Percentiles rank a stretch among this genome's conserved stretches.
These are phyloP conservation scores for Cyphotilapia sp. DNA, from an alignment of 2,113 vertebrate species.

Conservation along the genomic window DNA sequence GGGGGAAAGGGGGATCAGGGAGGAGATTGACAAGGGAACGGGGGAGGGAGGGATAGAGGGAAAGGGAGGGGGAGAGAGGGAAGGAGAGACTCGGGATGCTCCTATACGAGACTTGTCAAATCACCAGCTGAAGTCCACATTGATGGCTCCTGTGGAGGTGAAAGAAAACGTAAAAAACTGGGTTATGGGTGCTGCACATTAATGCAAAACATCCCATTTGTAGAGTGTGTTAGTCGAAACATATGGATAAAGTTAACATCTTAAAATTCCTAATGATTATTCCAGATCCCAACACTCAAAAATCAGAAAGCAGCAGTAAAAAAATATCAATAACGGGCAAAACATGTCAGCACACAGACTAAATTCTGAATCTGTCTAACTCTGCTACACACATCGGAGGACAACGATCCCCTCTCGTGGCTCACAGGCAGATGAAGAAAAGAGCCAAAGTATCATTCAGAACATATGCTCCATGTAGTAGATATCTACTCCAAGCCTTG, in stretches of 20 bases:
- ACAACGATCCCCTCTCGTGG: background rate
- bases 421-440: slow-evolving; percentile 5
- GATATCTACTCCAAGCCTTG: background rate
- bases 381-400: background rate
- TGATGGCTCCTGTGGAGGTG: slow-evolving; percentile 32
- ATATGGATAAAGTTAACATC: background rate
- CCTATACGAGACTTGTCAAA: slow-evolving; percentile 39
- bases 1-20: slow-evolving; percentile 41
- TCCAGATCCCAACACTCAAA: background rate
- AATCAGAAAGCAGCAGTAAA: background rate
- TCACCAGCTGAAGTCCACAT: slow-evolving; percentile 44
- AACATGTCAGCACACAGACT: background rate
- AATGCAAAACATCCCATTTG: background rate
- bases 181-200: background rate
- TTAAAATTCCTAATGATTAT: background rate
- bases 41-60: slow-evolving; percentile 39
- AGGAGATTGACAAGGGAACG: slow-evolving; percentile 39
- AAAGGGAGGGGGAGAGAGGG: slow-evolving; percentile 4
- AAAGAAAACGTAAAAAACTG: background rate
- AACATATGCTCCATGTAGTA: background rate
- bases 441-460: background rate
- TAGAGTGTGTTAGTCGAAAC: background rate
- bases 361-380: background rate
- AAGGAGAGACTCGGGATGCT: slow-evolving; percentile 2
- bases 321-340: background rate